Percentiles rank a stretch among this genome's conserved stretches.
phyloP scores from a whole-genome alignment of 2,797 vertebrate genomes.

The Amniataba percoides region DNA sequence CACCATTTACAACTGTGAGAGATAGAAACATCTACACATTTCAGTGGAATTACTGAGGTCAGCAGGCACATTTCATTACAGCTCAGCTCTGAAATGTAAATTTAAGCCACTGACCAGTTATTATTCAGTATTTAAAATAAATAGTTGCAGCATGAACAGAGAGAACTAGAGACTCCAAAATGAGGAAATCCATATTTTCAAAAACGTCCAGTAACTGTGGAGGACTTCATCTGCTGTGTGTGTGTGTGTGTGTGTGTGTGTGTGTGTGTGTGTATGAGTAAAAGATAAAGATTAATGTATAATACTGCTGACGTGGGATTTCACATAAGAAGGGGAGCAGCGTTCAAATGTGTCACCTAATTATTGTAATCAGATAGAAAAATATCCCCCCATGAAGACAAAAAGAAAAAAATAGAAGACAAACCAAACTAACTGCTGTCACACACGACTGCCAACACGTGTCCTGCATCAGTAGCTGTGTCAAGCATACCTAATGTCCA shows the following conservation, averaged over 20 bases:
- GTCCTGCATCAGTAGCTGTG: conserved; percentile 44
- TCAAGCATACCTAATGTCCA: conserved; percentile 50
- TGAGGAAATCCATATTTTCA: neutral
- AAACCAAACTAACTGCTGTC: conserved; percentile 36
- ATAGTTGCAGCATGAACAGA: neutral
- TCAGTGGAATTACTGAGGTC: conserved; percentile 2
- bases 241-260: neutral
- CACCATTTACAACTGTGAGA: neutral
- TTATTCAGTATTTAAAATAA: neutral
- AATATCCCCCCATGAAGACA: neutral
- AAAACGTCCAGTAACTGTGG: neutral
- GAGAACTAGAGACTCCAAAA: neutral
- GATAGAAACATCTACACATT: neutral
- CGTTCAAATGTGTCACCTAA: neutral
- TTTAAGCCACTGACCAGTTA: neutral
- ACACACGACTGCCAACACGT: conserved; percentile 31
- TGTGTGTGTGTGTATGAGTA: conserved; percentile 10
- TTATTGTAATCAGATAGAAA: conserved; percentile 26
- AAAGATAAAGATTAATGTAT: conserved; percentile 28
- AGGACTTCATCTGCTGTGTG: conserved; percentile 1
- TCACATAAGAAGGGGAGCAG: neutral
- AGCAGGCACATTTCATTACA: neutral
- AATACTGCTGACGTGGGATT: conserved; percentile 38
- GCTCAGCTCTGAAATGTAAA: neutral
- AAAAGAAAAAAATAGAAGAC: conserved; percentile 9